Percentiles rank a stretch among this genome's conserved stretches.
phyloP scores from a whole-genome alignment of 2,797 vertebrate genomes.

The Capromys pilorides region DNA sequence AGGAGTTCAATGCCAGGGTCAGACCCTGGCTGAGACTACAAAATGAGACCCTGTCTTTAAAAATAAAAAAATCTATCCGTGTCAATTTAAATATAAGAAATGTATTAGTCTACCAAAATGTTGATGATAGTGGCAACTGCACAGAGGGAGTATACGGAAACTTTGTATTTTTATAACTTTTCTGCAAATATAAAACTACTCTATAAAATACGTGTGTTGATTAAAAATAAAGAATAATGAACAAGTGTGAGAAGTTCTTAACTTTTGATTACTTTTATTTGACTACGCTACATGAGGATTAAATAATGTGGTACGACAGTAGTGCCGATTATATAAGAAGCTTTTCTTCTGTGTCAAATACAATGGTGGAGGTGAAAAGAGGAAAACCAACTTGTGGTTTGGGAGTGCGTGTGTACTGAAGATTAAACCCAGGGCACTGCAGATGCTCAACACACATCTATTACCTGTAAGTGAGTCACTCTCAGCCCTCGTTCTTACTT shows the following conservation, averaged over 20 bases:
- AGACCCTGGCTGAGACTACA: background rate
- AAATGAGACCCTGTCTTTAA: too few relatives aligned
- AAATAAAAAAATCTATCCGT: background rate
- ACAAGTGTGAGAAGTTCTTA: background rate
- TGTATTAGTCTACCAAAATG: background rate
- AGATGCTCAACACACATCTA: background rate
- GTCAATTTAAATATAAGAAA: background rate
- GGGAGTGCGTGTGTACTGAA: background rate
- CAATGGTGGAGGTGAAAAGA: background rate
- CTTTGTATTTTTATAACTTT: background rate
- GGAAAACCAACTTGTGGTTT: background rate
- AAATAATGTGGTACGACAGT: slow-evolving; percentile 9
- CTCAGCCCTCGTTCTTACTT: background rate
- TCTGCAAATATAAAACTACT: slow-evolving; percentile 21
- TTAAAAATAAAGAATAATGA: background rate
- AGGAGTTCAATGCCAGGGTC: too few relatives aligned
- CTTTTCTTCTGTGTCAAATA: background rate
- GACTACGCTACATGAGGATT: background rate
- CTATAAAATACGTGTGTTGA: background rate
- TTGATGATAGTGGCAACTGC: background rate
- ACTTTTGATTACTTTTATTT: background rate
- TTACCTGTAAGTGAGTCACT: background rate
- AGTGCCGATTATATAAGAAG: background rate
- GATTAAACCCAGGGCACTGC: background rate
- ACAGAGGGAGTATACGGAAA: background rate